Evolutionary conservation across 2,113 vertebrate genomes (phyloP).

Genomic region (Uria aalge): DNA sequence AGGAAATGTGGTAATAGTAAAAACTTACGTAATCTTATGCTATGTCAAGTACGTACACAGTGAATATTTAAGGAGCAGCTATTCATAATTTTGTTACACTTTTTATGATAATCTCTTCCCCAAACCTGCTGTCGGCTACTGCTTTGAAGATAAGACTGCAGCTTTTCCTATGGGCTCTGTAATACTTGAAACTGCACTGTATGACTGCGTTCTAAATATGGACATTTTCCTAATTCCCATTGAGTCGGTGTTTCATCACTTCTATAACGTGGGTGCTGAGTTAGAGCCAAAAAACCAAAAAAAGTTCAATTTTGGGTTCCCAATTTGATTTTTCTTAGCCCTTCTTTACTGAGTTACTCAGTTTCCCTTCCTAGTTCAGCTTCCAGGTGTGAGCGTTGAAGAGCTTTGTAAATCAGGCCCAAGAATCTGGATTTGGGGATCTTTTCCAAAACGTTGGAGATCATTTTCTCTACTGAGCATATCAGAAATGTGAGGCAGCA

Average conservation of each 20-base stretch:
- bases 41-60: accelerated
- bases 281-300: not conserved
- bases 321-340: not conserved
- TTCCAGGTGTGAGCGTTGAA: not conserved
- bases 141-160: not conserved
- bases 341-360: not conserved
- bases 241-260: not conserved
- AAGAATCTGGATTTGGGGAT: not conserved
- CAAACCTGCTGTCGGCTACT: not conserved
- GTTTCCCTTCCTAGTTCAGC: not conserved
- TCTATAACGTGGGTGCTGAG: not conserved
- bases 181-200: not conserved
- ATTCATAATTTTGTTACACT: not conserved
- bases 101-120: not conserved
- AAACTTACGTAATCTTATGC: accelerated
- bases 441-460: not conserved
- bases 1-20: not conserved
- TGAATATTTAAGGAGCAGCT: not conserved
- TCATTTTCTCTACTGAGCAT: not conserved
- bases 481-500: not conserved
- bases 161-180: not conserved
- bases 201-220: not conserved
- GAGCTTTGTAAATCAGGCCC: not conserved
- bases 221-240: not conserved
- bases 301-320: not conserved